phyloP scores from a whole-genome alignment of 1,140 invertebrate genomes.

The Drosophila erecta region DNA sequence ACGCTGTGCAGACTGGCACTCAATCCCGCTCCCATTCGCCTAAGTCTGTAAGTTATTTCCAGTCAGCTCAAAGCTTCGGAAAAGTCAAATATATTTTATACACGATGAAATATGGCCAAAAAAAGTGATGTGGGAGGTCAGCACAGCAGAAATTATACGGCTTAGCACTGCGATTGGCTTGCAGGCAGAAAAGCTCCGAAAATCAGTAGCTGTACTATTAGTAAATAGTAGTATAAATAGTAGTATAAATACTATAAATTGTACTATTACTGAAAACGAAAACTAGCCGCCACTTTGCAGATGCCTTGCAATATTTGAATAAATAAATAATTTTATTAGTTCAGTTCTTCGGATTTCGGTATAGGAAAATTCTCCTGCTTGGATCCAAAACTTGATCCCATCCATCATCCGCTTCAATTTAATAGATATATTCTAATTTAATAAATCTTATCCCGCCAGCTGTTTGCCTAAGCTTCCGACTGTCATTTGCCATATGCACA shows the following conservation, averaged over 20 bases:
- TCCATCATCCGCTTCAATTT: conserved; percentile 6
- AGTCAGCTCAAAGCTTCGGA: conserved; percentile 44
- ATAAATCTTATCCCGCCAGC: conserved; percentile 46
- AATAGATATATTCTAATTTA: conserved; percentile 25
- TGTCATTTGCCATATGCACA: conserved; percentile 52
- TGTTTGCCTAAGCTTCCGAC: conserved; percentile 44
- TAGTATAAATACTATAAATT: too few relatives aligned
- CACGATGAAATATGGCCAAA: conserved; percentile 16
- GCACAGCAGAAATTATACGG: conserved; percentile 2
- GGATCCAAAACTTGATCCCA: background rate
- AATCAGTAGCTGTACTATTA: background rate
- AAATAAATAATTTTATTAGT: too few relatives aligned
- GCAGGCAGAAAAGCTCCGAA: background rate
- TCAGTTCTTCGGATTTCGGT: too few relatives aligned
- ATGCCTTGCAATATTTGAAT: too few relatives aligned
- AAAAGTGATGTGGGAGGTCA: background rate
- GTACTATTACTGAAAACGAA: too few relatives aligned
- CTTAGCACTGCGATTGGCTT: background rate
- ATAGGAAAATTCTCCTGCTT: too few relatives aligned
- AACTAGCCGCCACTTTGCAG: too few relatives aligned
- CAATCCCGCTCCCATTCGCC: background rate
- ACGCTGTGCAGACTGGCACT: conserved; percentile 15
- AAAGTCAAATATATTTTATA: conserved; percentile 63
- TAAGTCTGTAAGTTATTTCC: conserved; percentile 55
- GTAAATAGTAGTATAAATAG: too few relatives aligned